A percentile compares a stretch with the other conserved stretches of the same genome.
Evolutionary conservation across 1,140 invertebrate species (phyloP).

Genomic region (Ips nitidus): DNA sequence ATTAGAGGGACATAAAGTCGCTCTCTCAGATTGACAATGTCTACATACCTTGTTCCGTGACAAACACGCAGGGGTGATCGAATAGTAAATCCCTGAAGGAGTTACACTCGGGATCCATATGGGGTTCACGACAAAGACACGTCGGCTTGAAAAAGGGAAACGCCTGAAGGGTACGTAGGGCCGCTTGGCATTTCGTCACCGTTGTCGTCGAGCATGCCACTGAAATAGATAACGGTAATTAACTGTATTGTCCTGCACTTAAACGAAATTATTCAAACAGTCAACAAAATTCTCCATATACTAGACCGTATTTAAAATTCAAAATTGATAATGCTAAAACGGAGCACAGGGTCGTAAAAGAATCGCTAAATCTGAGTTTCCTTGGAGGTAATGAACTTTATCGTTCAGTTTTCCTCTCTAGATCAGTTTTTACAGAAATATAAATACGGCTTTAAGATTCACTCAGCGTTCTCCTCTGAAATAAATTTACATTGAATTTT

Average conservation of each 20-base stretch:
- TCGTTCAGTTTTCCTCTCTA: neutral
- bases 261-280: no score
- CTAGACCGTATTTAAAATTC: no score
- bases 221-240: slow-evolving; percentile 58
- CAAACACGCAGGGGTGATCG: slow-evolving; percentile 88
- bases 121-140: slow-evolving; percentile 85
- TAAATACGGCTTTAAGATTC: slow-evolving; percentile 12
- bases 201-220: slow-evolving; percentile 90
- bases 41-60: slow-evolving; percentile 78
- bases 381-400: slow-evolving; percentile 1
- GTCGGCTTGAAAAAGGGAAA: slow-evolving; percentile 91
- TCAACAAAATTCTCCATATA: no score
- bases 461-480: neutral
- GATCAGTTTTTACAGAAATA: slow-evolving; percentile 5
- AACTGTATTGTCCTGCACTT: neutral
- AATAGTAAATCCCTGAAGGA: slow-evolving; percentile 88
- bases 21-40: slow-evolving; percentile 23
- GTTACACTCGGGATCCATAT: slow-evolving; percentile 87
- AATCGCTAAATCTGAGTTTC: neutral
- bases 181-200: slow-evolving; percentile 87
- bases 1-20: slow-evolving; percentile 24
- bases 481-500: slow-evolving; percentile 12
- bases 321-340: no score
- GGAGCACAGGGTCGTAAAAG: neutral
- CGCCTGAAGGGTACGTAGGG: slow-evolving; percentile 80